Evolutionary conservation across 35 echinoderm and acorn worm species (phyloP), one percentile per base, ranked within the genome.

Genomic region (Patiria miniata): DNA sequence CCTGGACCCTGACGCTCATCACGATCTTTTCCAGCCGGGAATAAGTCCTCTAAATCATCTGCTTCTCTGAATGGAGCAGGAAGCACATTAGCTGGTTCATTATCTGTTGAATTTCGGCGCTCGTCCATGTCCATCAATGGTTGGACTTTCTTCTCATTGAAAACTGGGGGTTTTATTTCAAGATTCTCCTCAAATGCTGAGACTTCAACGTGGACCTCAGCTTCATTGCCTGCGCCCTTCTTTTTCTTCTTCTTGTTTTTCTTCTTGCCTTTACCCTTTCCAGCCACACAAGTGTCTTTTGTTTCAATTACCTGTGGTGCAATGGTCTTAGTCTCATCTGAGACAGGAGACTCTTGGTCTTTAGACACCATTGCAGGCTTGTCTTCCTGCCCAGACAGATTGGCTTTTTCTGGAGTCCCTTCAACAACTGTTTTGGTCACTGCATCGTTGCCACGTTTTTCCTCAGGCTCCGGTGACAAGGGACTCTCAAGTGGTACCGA

Each of bases 51-150:
- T 32, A 73, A 10, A 73, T 73, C 65, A 73, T 73, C 65, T 23
- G 65, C 65, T 73, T 73, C 65, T 73, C 65, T 73, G 29, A 73
- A 73, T 73, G 65, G 65, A 73, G 65, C 65, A 73, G 65, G 65
- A 22, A 73, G 65, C 8, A 73, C 65, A 16, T 73, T 73, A 8
- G 15, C 65, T 32, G 65, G 26, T 9, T 73, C 65, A 73, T 73
- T 73, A 36, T 73, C 65, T 32, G 65, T 73, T 4, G 29, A 73
- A 16, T 73, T 73, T 73, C 65, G 26, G 34, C 65, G 65, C 15
- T 73, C 65, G 8, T 73, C 65, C 65, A 73, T 73, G 15, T 73
- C 65, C 65, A 73, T 73, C 1, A 73, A 23, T 2, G 65, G 65
- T 73, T 73, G 65, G 65, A 73, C 15, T 73, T 73, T 73, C 21